Evolutionary conservation across 2,888 invertebrate species (phyloP).

Genomic region (Drosophila buzzatii): DNA sequence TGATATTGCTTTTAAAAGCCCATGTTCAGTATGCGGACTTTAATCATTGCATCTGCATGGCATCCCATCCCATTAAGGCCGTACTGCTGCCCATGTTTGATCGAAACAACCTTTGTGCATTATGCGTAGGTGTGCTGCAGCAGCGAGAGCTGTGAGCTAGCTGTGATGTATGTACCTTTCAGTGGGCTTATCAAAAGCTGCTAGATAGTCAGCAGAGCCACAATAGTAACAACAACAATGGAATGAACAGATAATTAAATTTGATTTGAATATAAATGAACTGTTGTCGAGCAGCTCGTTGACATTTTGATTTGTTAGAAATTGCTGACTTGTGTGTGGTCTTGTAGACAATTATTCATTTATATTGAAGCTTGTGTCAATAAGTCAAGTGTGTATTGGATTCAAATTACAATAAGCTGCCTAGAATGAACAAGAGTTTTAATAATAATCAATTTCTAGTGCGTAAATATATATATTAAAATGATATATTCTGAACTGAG

Average conservation of each 20-base stretch:
- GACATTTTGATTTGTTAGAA: slow-evolving; percentile 41
- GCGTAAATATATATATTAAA: background rate
- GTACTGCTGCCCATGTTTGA: slow-evolving; percentile 16
- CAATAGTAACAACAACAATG: background rate
- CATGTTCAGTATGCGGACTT: slow-evolving; percentile 35
- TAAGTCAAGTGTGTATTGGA: background rate
- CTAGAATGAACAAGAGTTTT: background rate
- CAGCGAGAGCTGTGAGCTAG: background rate
- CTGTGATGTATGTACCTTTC: background rate
- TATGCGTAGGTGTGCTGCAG: slow-evolving; percentile 23
- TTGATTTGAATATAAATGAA: slow-evolving; percentile 22
- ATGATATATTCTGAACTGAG: background rate
- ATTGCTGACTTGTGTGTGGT: slow-evolving; percentile 21
- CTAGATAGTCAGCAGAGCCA: background rate
- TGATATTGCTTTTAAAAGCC: slow-evolving; percentile 53
- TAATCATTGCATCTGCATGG: slow-evolving; percentile 16
- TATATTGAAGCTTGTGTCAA: background rate
- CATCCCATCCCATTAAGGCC: slow-evolving; percentile 1
- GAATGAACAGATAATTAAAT: slow-evolving; percentile 15
- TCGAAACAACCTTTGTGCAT: slow-evolving; percentile 62
- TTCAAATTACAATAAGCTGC: background rate
- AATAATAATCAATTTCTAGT: background rate
- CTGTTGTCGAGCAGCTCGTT: slow-evolving; percentile 26
- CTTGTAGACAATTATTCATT: background rate
- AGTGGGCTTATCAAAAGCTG: slow-evolving; percentile 13